Percentiles rank a stretch among this genome's conserved stretches.
Evolutionary conservation across 2,113 vertebrate genomes (phyloP).

Genomic region (Scolopax mira): DNA sequence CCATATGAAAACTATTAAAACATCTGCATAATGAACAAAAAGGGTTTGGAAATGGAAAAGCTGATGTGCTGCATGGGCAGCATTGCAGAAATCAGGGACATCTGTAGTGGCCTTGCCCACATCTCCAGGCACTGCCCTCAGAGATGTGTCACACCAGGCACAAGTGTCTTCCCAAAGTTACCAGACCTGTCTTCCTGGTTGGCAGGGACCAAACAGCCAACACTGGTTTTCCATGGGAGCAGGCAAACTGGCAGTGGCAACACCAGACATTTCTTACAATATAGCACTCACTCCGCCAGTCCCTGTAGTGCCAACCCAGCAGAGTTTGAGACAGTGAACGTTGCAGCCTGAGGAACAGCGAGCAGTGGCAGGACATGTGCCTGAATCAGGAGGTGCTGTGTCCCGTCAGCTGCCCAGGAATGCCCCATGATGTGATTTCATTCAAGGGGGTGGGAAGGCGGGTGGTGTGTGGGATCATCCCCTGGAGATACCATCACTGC

Average conservation of each 20-base stretch:
- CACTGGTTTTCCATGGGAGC: neutral
- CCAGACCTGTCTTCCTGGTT: neutral
- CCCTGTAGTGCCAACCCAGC: neutral
- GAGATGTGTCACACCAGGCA: neutral
- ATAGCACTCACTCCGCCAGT: neutral
- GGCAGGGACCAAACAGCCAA: neutral
- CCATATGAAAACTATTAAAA: neutral
- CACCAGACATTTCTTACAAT: neutral
- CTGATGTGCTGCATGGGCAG: accelerated
- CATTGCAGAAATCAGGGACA: neutral
- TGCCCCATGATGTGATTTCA: neutral
- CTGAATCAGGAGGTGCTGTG: neutral
- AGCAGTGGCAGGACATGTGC: neutral
- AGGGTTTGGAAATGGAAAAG: neutral
- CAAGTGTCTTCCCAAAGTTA: neutral
- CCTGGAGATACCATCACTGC: conserved; percentile 18
- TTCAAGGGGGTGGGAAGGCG: neutral
- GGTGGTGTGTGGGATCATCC: neutral
- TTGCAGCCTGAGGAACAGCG: neutral
- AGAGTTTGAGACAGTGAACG: accelerated
- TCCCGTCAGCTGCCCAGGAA: neutral
- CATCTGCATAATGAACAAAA: neutral
- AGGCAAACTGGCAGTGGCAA: neutral
- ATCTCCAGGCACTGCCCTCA: neutral
- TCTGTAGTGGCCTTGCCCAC: accelerated